Percentiles rank a stretch among this genome's conserved stretches.
Conservation (phyloP, 2,888 invertebrate genomes). For the Yponomeuta malinellus region DNA sequence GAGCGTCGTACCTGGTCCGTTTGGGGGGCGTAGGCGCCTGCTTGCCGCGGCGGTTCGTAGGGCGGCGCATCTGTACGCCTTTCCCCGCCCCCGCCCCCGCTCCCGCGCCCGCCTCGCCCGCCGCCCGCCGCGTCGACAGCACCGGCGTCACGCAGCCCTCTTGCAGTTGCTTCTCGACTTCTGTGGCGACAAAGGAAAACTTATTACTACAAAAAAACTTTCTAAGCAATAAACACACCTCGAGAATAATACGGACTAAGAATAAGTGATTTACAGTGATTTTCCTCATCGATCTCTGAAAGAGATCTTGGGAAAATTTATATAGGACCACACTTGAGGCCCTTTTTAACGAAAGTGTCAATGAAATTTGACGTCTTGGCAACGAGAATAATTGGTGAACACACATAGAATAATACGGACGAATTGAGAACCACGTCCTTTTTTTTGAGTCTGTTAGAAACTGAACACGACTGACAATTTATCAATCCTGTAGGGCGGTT, state of each 20-base stretch:
- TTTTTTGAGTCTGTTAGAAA: too few relatives aligned
- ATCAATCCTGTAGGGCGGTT: too few relatives aligned
- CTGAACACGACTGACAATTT: too few relatives aligned
- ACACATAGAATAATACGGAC: too few relatives aligned
- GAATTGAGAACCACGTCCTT: too few relatives aligned
- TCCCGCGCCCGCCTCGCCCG: constrained; percentile 47
- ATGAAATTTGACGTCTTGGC: too few relatives aligned
- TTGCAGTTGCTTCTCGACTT: constrained; percentile 95
- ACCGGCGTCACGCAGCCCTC: constrained; percentile 74
- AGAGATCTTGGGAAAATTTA: too few relatives aligned
- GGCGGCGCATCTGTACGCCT: constrained; percentile 88
- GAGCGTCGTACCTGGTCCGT: constrained; percentile 84
- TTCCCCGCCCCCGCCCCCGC: constrained; percentile 55
- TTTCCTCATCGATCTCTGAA: too few relatives aligned
- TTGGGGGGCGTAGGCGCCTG: constrained; percentile 97
- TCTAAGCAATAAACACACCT: background rate
- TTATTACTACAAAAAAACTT: too few relatives aligned
- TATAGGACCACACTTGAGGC: too few relatives aligned
- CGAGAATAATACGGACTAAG: background rate
- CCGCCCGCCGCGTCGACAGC: constrained; percentile 47
- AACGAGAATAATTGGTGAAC: too few relatives aligned
- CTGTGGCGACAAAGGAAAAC: constrained; percentile 63
- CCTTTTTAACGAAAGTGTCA: too few relatives aligned
- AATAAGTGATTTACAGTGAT: background rate
- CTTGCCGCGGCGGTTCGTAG: constrained; percentile 92